Evolutionary conservation across 2,888 invertebrate genomes (phyloP).

Genomic region (Endotricha flammealis): DNA sequence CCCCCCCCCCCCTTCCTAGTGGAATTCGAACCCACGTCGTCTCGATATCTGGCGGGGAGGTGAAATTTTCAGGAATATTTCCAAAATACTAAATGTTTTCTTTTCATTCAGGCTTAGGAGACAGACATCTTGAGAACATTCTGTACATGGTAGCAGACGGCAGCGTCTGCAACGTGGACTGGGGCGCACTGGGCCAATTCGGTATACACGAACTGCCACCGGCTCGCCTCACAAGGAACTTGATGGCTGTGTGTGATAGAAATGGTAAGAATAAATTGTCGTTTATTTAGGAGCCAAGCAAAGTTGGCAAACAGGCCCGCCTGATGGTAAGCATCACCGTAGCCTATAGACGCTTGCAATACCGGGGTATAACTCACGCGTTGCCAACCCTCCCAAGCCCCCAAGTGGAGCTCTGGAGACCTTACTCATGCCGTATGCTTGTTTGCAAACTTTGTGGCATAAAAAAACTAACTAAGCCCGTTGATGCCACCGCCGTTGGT

Average conservation of each 20-base stretch:
- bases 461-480: no score
- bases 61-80: no score
- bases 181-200: slow-evolving; percentile 36
- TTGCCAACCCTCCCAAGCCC: no score
- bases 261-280: slow-evolving; percentile 27
- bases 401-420: no score
- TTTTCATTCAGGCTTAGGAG: slow-evolving; percentile 41
- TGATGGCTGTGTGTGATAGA: slow-evolving; percentile 33
- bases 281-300: no score
- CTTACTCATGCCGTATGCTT: no score
- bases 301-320: neutral
- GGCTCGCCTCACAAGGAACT: slow-evolving; percentile 40
- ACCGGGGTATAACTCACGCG: neutral
- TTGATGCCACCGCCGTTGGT: no score
- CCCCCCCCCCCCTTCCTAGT: no score
- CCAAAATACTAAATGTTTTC: no score
- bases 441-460: no score
- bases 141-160: slow-evolving; percentile 33
- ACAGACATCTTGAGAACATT: slow-evolving; percentile 54
- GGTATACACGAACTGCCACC: slow-evolving; percentile 38
- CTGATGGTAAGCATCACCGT: neutral
- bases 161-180: slow-evolving; percentile 41
- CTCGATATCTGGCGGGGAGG: no score
- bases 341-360: neutral
- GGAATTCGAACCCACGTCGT: no score